Conservation (phyloP, 2,113 vertebrate genomes). For the Ardeotis arabs region DNA sequence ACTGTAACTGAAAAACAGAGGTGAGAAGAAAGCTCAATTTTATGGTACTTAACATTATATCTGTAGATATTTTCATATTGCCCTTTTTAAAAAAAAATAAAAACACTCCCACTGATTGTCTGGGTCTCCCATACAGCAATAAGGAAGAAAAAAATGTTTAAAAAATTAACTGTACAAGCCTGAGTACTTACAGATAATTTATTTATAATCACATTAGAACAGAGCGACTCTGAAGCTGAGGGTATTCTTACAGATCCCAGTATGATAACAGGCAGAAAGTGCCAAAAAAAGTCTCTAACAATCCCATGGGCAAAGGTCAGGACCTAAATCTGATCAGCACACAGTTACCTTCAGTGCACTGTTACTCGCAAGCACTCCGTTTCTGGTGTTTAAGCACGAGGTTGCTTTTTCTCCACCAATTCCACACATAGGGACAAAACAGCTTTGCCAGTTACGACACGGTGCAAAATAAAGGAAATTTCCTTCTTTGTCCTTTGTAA, state of each 20-base stretch:
- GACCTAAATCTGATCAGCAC: background rate
- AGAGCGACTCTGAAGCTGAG: background rate
- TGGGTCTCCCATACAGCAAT: background rate
- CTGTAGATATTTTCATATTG: background rate
- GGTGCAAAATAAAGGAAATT: background rate
- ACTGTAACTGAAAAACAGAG: background rate
- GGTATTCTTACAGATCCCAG: background rate
- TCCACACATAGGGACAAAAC: background rate
- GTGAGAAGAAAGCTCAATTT: background rate
- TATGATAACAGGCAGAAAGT: background rate
- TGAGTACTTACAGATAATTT: background rate
- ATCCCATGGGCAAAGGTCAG: background rate
- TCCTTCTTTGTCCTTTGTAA: background rate
- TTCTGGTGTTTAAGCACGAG: background rate
- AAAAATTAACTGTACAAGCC: background rate
- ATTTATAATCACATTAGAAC: background rate
- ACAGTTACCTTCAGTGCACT: background rate
- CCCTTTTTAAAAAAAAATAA: background rate
- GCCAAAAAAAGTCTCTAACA: background rate
- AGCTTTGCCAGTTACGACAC: background rate
- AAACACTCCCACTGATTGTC: background rate
- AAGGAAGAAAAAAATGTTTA: background rate
- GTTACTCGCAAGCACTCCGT: background rate
- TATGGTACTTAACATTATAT: background rate
- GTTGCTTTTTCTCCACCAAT: background rate